A percentile compares a stretch with the other conserved stretches of the same genome.
These are phyloP conservation scores for Thelaira solivaga DNA, from an alignment of 2,888 invertebrate species.

Conservation along the genomic window DNA sequence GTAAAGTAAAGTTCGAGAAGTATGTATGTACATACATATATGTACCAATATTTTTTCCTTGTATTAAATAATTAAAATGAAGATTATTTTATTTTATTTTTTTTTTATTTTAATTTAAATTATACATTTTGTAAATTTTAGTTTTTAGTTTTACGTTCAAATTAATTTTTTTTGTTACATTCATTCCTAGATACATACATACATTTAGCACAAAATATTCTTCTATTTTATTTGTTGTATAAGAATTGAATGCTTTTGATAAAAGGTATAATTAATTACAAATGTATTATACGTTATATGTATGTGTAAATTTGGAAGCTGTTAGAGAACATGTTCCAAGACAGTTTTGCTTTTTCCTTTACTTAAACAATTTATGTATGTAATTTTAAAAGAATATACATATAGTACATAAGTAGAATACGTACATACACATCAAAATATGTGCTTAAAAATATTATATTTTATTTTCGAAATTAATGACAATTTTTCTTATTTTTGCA, in stretches of 20 bases:
- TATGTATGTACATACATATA: too few relatives aligned
- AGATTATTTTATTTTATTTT: not conserved
- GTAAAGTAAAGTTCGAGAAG: not conserved
- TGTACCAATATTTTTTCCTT: not conserved
- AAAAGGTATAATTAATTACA: conserved; percentile 15
- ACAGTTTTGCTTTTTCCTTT: too few relatives aligned
- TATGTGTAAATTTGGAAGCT: conserved; percentile 7
- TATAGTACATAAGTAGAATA: not conserved
- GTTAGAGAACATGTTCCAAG: conserved; percentile 14
- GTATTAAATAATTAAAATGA: not conserved
- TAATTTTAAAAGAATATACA: conserved; percentile 30
- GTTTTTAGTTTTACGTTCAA: conserved; percentile 16
- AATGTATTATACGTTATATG: too few relatives aligned
- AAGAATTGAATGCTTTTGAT: conserved; percentile 12
- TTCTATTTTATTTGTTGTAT: not conserved
- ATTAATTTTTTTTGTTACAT: conserved; percentile 9
- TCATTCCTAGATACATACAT: too few relatives aligned
- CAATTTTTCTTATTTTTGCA: conserved; percentile 62
- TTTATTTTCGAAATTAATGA: conserved; percentile 59
- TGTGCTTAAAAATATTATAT: not conserved
- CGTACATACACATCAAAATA: not conserved
- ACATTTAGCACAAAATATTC: conserved; percentile 13
- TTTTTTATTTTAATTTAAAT: conserved; percentile 3
- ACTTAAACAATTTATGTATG: conserved; percentile 6
- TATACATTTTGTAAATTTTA: conserved; percentile 7